Evolutionary conservation across 2,888 invertebrate genomes (phyloP).

Genomic region (Drosophila rubida): DNA sequence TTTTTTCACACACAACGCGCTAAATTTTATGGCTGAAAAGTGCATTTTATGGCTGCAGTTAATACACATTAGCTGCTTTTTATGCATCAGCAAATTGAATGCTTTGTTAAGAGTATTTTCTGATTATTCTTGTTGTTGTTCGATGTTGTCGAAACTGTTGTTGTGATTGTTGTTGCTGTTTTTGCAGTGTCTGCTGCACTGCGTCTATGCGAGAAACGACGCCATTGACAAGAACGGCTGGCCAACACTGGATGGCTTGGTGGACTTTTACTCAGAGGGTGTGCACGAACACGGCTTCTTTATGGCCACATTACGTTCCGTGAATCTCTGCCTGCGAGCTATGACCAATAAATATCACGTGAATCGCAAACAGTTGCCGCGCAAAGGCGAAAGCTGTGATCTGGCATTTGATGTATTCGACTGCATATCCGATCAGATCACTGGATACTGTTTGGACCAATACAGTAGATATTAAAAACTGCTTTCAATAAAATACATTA

Average conservation of each 20-base stretch:
- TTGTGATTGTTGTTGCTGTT: constrained; percentile 12
- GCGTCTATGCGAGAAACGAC: constrained; percentile 92
- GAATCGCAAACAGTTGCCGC: constrained; percentile 83
- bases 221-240: constrained; percentile 91
- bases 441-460: constrained; percentile 88
- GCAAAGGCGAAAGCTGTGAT: constrained; percentile 90
- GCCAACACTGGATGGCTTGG: constrained; percentile 90
- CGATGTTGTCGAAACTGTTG: neutral
- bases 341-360: constrained; percentile 82
- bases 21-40: constrained; percentile 71
- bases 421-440: constrained; percentile 91
- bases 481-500: neutral
- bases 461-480: constrained; percentile 66
- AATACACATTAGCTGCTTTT: constrained; percentile 80
- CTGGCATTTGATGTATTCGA: constrained; percentile 92
- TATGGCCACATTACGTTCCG: constrained; percentile 90
- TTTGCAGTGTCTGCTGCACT: constrained; percentile 90
- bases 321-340: constrained; percentile 88
- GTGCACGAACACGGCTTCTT: constrained; percentile 91
- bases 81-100: constrained; percentile 82
- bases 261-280: constrained; percentile 91
- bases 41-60: constrained; percentile 71
- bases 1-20: constrained; percentile 67
- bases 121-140: neutral
- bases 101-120: constrained; percentile 40